Conservation (phyloP, 1,140 invertebrate species). For the Pomacea maculata region DNA sequence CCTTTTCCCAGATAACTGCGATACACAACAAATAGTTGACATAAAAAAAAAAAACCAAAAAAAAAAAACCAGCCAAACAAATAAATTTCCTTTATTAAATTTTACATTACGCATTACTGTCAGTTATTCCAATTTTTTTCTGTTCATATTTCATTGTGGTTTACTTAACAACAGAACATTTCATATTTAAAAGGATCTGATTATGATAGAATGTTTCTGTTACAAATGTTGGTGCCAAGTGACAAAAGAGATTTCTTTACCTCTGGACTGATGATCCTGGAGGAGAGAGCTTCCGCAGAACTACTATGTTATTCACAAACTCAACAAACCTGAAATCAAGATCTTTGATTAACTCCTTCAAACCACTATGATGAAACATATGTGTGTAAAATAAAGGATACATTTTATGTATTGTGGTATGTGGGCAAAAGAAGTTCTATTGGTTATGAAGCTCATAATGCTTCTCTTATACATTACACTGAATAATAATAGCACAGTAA, state of each 20-base stretch:
- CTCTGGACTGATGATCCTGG: slow-evolving; percentile 38
- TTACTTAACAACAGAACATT: background rate
- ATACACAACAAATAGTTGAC: slow-evolving; percentile 17
- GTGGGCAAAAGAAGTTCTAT: too few relatives aligned
- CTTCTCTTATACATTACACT: too few relatives aligned
- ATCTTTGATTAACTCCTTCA: background rate
- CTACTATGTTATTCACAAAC: slow-evolving; percentile 46
- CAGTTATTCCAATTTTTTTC: background rate
- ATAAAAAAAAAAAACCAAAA: background rate
- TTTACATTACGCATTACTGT: background rate
- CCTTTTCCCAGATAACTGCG: slow-evolving; percentile 61
- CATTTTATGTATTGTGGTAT: too few relatives aligned
- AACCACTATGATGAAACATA: too few relatives aligned
- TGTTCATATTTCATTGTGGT: background rate
- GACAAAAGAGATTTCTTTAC: slow-evolving; percentile 23
- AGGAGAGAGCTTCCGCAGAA: slow-evolving; percentile 46
- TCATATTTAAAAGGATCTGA: too few relatives aligned
- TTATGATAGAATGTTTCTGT: too few relatives aligned
- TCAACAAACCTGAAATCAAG: slow-evolving; percentile 25
- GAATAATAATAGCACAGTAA: too few relatives aligned
- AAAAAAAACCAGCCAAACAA: background rate
- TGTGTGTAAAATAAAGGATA: too few relatives aligned
- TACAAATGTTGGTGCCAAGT: background rate
- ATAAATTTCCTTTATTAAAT: background rate
- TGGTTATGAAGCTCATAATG: too few relatives aligned